These are phyloP conservation scores for Dendrolimus pini DNA, from an alignment of 2,888 invertebrate genomes.

Conservation along the genomic window DNA sequence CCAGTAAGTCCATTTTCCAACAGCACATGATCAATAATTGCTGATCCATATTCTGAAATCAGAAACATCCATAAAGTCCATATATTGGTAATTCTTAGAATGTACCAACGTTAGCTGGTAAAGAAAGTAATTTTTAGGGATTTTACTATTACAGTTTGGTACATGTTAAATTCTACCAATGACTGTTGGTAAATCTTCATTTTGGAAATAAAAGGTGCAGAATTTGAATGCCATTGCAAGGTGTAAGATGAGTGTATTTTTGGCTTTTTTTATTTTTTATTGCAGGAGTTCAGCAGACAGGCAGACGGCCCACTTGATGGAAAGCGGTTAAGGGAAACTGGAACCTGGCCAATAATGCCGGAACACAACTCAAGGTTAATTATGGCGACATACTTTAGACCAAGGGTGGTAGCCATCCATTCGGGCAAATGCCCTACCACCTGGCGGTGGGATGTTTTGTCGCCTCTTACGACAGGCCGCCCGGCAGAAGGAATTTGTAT, in stretches of 20 bases:
- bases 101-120: no score
- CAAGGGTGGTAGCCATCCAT: neutral
- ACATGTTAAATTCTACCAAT: no score
- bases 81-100: no score
- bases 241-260: neutral
- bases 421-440: neutral
- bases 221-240: no score
- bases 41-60: conserved; percentile 88
- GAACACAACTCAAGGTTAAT: neutral
- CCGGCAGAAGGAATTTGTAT: no score
- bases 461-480: neutral
- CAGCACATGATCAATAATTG: conserved; percentile 94
- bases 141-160: no score
- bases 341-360: neutral
- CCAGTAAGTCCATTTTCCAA: conserved; percentile 80
- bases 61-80: no score
- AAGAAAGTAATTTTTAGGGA: no score
- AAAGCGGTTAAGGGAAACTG: no score
- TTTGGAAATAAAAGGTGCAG: no score
- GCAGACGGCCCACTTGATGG: neutral
- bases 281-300: neutral
- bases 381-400: neutral
- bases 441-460: neutral
- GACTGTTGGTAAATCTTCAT: no score
- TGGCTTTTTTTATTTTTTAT: neutral